These are phyloP conservation scores for Cartodere bifasciata DNA, from an alignment of 2,888 invertebrate species.

Conservation along the genomic window DNA sequence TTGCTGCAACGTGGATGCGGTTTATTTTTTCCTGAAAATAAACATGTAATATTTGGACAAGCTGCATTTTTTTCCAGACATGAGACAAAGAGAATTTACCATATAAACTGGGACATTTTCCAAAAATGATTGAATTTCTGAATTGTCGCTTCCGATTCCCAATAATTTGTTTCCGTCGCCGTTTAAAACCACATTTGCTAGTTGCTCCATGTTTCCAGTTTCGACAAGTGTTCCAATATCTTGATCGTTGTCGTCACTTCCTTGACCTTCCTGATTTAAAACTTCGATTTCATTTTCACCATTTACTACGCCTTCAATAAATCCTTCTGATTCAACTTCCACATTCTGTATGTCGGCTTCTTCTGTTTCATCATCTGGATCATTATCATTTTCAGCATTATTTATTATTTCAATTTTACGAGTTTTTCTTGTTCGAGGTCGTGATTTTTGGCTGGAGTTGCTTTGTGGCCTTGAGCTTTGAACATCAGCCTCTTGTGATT, in stretches of 20 bases:
- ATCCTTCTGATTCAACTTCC: slow-evolving; percentile 25
- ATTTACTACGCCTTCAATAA: slow-evolving; percentile 35
- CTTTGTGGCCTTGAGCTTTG: no score
- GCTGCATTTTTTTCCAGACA: neutral
- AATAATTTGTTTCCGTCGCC: slow-evolving; percentile 73
- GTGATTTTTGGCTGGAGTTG: neutral
- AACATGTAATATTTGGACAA: neutral
- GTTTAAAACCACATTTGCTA: slow-evolving; percentile 78
- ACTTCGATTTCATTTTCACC: slow-evolving; percentile 34
- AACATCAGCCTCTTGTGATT: neutral
- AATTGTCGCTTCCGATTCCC: slow-evolving; percentile 55
- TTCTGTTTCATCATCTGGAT: slow-evolving; percentile 13
- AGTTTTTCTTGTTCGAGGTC: no score
- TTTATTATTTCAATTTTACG: neutral
- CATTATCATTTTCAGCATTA: slow-evolving; percentile 11
- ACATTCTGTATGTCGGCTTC: slow-evolving; percentile 12
- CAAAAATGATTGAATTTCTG: slow-evolving; percentile 75
- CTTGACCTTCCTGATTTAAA: slow-evolving; percentile 37
- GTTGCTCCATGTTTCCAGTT: slow-evolving; percentile 74
- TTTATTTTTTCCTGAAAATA: slow-evolving; percentile 70
- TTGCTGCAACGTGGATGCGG: slow-evolving; percentile 74
- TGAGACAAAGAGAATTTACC: slow-evolving; percentile 41
- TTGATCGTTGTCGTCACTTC: slow-evolving; percentile 40
- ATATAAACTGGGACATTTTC: slow-evolving; percentile 79
- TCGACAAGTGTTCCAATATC: slow-evolving; percentile 55